Conservation (phyloP, 2,113 vertebrate species). For the western clawed frog (Xenopus tropicalis) region DNA sequence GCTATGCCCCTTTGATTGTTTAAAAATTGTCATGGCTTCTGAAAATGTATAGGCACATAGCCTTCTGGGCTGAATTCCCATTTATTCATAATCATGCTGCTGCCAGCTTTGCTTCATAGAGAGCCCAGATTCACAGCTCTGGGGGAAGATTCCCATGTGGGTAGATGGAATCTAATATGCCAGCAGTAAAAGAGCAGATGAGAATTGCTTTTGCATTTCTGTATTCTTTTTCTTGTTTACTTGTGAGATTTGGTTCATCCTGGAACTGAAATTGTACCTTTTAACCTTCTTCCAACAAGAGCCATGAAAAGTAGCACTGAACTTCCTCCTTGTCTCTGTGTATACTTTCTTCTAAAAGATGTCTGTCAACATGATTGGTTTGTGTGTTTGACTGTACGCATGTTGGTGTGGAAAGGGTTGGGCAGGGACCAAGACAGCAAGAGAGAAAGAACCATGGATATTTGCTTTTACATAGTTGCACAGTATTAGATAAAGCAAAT, state of each 20-base stretch:
- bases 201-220: constrained; percentile 9
- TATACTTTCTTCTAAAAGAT: constrained; percentile 6
- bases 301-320: neutral
- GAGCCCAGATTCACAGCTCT: constrained; percentile 35
- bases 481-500: too few relatives aligned
- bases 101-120: constrained; percentile 29
- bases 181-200: constrained; percentile 33
- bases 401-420: too few relatives aligned
- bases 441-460: too few relatives aligned
- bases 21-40: neutral
- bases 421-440: too few relatives aligned
- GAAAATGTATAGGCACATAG: constrained; percentile 15
- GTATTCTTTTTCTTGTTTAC: constrained; percentile 1
- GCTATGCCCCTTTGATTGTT: neutral
- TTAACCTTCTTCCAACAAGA: neutral
- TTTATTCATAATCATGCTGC: constrained; percentile 25
- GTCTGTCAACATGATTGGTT: constrained; percentile 10
- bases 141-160: constrained; percentile 38
- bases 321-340: neutral
- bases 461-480: too few relatives aligned
- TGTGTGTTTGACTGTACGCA: too few relatives aligned
- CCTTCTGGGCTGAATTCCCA: constrained; percentile 32
- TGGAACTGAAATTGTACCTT: neutral
- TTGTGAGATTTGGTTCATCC: constrained; percentile 3
- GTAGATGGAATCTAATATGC: constrained; percentile 20